Evolutionary conservation across 2,888 invertebrate species (phyloP).

Genomic region (Globia sparganii): DNA sequence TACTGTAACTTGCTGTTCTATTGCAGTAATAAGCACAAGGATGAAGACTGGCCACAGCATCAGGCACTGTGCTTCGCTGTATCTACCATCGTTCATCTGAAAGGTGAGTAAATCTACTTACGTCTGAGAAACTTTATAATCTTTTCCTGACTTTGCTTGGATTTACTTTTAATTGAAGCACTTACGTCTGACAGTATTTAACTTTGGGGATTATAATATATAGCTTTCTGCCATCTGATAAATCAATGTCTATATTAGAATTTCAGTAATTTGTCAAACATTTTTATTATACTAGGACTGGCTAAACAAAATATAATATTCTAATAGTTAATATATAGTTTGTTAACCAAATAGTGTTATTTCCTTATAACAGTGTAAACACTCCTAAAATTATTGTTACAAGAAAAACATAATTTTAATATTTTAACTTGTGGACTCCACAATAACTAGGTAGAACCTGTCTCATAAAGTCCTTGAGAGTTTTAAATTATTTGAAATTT

Average conservation of each 20-base stretch:
- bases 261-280: not conserved
- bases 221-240: not conserved
- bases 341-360: too few species aligned
- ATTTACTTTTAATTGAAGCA: not conserved
- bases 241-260: too few species aligned
- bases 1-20: conserved; percentile 92
- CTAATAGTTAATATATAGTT: not conserved
- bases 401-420: too few species aligned
- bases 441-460: too few species aligned
- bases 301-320: not conserved
- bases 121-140: not conserved
- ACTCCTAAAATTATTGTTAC: too few species aligned
- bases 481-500: too few species aligned
- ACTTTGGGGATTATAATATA: not conserved
- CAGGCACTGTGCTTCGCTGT: conserved; percentile 91
- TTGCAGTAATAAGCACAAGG: conserved; percentile 91
- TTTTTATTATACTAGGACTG: too few species aligned
- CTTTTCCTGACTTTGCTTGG: not conserved
- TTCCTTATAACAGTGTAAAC: too few species aligned
- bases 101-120: conserved; percentile 79
- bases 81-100: conserved; percentile 89
- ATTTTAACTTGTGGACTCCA: too few species aligned
- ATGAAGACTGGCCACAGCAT: conserved; percentile 90
- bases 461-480: too few species aligned
- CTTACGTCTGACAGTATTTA: not conserved